Base-by-base conservation (phyloP, 2,113 vertebrate genomes). In the Anthoscopus minutus region DNA sequence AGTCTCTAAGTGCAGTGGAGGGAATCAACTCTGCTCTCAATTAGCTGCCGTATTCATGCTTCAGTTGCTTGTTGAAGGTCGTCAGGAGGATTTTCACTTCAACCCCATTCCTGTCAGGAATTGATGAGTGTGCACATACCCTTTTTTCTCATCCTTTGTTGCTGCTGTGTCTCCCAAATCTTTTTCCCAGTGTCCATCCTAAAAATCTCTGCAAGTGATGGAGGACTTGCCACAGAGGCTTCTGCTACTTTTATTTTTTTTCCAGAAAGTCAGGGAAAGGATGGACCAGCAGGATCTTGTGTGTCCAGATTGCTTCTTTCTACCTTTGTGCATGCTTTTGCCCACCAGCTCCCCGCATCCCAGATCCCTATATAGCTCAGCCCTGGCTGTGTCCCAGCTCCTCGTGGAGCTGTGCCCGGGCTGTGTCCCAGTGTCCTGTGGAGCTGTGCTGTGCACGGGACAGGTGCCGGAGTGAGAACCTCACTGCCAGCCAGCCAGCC, bases 21-120 rank as follows among this genome's bases (percentile, higher is more conserved):
- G 25, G 53, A 57, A 80, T 95, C 86, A 83, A 5, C 80, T 35
- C 79, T 88, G 80, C 80, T 95, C 94, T 91, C 83, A 86, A 69
- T 97, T 93, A 94, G 83, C 54, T 90, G 80, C 86, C 69, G 4
- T 33, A 15, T 87, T 97, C 92, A 89, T 74, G 90, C 89, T 93
- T 96, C 92, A 71, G 35, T 60, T 86, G 70, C 84, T 94, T 72
- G 71, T 62, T 92, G 69, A 88, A 94, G 72, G 62, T 78, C 81
- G 13, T 82, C 58, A 8, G 93, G 91, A 96, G 93, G 95, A 16
- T 94, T 95, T 84, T 94, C 82, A 47, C 53, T 93, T 88, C 53
- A 69, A 8, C 61, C 37, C 71, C 0, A 0, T 9, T 45, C 48
- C 80, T 60, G 35, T 64, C 3, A 9, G 85, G 70, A 90, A 74